phyloP scores from a whole-genome alignment of 2,113 vertebrate species.

The Acinonyx jubatus region DNA sequence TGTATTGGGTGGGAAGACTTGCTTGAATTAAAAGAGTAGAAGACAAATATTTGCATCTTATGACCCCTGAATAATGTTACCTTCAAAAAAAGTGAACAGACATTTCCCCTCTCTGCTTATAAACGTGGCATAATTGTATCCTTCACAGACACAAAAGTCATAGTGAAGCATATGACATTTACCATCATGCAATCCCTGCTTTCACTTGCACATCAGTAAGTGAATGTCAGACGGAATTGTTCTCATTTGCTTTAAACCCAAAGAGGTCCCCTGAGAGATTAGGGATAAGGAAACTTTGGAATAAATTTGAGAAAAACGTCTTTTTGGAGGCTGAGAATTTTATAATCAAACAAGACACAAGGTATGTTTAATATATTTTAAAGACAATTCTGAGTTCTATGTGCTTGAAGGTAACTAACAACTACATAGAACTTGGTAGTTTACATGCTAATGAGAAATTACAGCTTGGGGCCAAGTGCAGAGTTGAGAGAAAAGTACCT shows the following conservation, averaged over 20 bases:
- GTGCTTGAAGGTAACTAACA: not conserved
- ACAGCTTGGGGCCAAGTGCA: not conserved
- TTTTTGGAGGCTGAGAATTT: not conserved
- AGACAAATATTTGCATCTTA: conserved; percentile 42
- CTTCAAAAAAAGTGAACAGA: conserved; percentile 44
- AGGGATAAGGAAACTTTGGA: not conserved
- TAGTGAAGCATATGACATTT: conserved; percentile 51
- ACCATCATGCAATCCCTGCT: not conserved
- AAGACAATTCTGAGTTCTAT: not conserved
- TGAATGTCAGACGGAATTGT: conserved; percentile 62
- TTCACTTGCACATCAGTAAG: conserved; percentile 31
- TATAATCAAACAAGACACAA: not conserved
- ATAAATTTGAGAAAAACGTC: not conserved
- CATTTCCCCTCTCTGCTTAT: conserved; percentile 33
- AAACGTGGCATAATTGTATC: conserved; percentile 46
- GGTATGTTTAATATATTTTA: not conserved
- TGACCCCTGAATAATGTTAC: conserved; percentile 5
- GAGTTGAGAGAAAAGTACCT: not conserved
- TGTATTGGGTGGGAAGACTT: not conserved
- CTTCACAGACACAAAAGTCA: conserved; percentile 31
- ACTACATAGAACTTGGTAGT: not conserved
- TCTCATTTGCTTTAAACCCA: conserved; percentile 17
- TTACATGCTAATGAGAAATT: not conserved
- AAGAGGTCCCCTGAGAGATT: not conserved
- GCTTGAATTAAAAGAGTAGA: conserved; percentile 3